A percentile compares a stretch with the other conserved stretches of the same genome.
phyloP scores from a whole-genome alignment of 2,797 vertebrate species.

The Otolemur crassicaudatus region DNA sequence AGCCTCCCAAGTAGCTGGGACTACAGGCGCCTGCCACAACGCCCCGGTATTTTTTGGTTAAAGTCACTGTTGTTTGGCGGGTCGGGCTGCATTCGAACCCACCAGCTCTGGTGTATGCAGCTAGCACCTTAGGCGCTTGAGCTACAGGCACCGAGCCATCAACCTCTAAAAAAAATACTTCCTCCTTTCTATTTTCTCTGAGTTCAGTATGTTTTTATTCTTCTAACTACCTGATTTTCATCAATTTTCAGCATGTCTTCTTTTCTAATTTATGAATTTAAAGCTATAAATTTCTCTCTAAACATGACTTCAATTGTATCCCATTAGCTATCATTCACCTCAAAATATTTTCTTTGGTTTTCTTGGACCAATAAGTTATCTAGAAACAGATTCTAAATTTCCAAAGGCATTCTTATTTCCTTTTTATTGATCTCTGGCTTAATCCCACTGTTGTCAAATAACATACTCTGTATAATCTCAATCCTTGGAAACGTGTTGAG shows the following conservation, averaged over 20 bases:
- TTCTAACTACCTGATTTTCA: background rate
- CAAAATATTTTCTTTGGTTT: conserved; percentile 13
- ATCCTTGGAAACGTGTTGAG: background rate
- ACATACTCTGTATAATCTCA: background rate
- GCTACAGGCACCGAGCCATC: no score
- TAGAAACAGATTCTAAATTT: conserved; percentile 19
- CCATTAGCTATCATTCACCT: background rate
- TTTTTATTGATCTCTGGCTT: background rate
- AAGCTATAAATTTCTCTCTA: background rate
- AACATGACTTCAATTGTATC: background rate
- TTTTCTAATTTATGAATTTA: background rate
- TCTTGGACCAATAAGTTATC: background rate
- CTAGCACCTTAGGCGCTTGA: no score
- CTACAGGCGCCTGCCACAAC: no score
- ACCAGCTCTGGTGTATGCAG: no score
- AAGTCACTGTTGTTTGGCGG: no score
- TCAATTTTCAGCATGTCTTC: background rate
- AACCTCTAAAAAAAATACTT: background rate
- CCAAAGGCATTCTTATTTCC: background rate
- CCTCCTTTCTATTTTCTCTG: background rate
- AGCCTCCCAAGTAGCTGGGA: no score
- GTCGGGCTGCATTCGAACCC: no score
- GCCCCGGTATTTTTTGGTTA: no score
- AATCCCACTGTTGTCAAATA: conserved; percentile 23
- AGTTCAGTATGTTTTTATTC: background rate